Percentiles rank a stretch among this genome's conserved stretches.
Evolutionary conservation across 2,888 invertebrate genomes (phyloP).

Genomic region (Netelia melanura): DNA sequence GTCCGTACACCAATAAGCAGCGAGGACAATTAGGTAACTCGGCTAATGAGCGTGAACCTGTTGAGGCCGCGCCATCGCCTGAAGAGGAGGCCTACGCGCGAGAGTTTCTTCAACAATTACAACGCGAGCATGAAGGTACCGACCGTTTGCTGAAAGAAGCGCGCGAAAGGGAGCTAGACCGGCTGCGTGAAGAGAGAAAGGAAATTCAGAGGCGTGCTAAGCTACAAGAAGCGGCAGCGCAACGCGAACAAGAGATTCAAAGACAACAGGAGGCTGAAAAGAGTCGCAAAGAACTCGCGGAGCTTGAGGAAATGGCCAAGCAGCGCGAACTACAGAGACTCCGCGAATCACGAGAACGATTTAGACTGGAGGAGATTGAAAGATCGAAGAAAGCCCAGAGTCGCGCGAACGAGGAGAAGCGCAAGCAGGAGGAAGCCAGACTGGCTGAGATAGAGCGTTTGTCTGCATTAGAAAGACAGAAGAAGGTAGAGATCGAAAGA

Average conservation of each 20-base stretch:
- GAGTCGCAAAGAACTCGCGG: conserved; percentile 79
- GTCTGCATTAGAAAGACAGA: conserved; percentile 75
- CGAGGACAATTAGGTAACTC: conserved; percentile 52
- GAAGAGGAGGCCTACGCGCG: conserved; percentile 76
- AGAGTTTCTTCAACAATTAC: conserved; percentile 80
- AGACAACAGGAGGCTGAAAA: conserved; percentile 79
- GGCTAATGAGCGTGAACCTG: conserved; percentile 41
- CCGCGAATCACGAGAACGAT: conserved; percentile 78
- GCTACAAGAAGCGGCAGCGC: conserved; percentile 73
- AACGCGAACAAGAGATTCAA: conserved; percentile 79
- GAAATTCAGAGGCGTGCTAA: conserved; percentile 79
- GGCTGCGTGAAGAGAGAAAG: conserved; percentile 79
- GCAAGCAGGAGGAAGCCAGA: conserved; percentile 73
- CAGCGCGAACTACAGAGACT: conserved; percentile 80
- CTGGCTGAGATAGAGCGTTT: conserved; percentile 75
- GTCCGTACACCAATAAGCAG: conserved; percentile 65
- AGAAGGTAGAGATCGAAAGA: conserved; percentile 74
- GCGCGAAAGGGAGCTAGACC: conserved; percentile 78
- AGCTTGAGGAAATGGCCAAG: conserved; percentile 78
- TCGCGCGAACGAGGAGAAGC: conserved; percentile 76
- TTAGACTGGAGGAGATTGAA: conserved; percentile 78
- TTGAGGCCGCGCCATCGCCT: conserved; percentile 50
- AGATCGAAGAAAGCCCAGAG: conserved; percentile 74
- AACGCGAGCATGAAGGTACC: conserved; percentile 79
- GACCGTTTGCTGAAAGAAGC: conserved; percentile 78